Base-by-base conservation (phyloP, 2,888 invertebrate species). In the Kuschelorhynchus macadamiae region DNA sequence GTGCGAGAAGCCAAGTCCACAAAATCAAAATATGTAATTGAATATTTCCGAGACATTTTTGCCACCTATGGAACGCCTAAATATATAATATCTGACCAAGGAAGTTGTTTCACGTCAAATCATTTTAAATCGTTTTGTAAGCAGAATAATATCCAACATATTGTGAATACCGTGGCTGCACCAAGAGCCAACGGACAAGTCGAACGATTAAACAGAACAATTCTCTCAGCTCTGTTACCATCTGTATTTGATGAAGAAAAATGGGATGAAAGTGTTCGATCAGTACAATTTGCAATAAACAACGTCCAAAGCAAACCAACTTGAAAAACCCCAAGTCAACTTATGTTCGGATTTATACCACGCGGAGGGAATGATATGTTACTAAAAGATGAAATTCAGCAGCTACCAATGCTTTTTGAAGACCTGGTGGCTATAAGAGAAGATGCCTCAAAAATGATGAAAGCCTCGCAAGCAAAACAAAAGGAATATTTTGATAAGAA, bases 91-190 rank as follows among this genome's bases (percentile, higher is more conserved):
- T 76, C 78, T 0, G 83, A 84, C 62, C 67, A 78, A 30, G 82
- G 83, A n/a, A 77, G 79, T n/a, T 74, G 75, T 84, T 81, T 44
- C 59, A 84, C 82, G 0, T 77, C 80, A 0, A 70, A 74, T n/a
- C 33, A 55, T 1, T 84, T 84, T 25, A 16, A n/a, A 50, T 59
- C 70, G 1, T 81, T 78, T 60, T 83, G 81, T 63, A 44, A 65
- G 2, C 72, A 77, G 14, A 72, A 77, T 30, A 74, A 72, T 9
- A 75, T 80, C 11, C 71, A 74, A 17, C 80, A 80, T 30, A 47
- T 77, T 78, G 77, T 59, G 1, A 81, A 25, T 25, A 7, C 25
- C 25, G 25, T 25, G 7, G 25, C 25, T 25, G 7, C 25, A 25
- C 25, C 25, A 3, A 25, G 25, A 25, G 25, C 25, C 4, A 25